Conservation (phyloP, 2,113 vertebrate genomes). For the Carollia perspicillata region DNA sequence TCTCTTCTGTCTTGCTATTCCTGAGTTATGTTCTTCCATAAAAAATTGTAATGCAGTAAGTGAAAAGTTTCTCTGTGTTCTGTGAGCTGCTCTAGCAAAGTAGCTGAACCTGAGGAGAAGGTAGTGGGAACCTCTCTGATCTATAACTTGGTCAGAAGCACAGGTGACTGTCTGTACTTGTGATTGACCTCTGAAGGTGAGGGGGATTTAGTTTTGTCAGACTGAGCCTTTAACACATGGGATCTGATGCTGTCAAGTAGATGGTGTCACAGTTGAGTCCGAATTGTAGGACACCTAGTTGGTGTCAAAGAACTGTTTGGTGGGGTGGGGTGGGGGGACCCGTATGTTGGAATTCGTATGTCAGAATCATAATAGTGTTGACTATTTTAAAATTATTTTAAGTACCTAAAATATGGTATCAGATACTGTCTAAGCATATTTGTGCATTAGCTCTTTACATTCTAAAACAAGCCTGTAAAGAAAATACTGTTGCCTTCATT, state of each 20-base stretch:
- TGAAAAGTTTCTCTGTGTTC: background rate
- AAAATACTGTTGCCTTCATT: background rate
- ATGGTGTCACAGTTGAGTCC: background rate
- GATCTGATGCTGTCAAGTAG: background rate
- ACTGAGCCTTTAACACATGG: background rate
- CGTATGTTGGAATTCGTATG: background rate
- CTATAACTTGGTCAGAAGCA: background rate
- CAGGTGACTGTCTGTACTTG: background rate
- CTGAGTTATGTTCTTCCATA: background rate
- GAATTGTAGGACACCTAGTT: background rate
- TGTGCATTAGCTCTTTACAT: background rate
- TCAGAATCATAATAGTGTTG: background rate
- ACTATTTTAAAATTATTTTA: slow-evolving; percentile 4
- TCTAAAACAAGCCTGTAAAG: background rate
- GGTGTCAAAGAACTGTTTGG: background rate
- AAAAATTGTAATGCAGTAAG: background rate
- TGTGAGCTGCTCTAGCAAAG: background rate
- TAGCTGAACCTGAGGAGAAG: background rate
- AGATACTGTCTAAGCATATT: background rate
- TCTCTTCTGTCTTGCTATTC: background rate
- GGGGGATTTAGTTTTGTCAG: background rate
- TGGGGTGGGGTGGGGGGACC: accelerated
- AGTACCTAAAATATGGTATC: background rate
- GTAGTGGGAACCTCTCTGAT: background rate
- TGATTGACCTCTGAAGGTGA: background rate